Base-by-base conservation (phyloP, 2,888 invertebrate genomes). In the Antitype chi region DNA sequence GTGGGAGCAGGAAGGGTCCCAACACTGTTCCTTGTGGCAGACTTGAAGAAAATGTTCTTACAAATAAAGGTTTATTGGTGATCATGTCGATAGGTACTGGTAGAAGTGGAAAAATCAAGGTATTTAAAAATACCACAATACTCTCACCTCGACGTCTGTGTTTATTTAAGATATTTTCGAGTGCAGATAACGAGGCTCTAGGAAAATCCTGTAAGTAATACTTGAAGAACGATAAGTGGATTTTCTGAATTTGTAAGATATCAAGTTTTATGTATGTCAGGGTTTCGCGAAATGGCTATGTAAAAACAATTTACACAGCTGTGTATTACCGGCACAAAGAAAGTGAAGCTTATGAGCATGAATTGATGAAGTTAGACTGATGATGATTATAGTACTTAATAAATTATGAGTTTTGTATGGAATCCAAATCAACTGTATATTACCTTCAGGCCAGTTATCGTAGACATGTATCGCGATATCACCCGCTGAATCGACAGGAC, bases 381-480 rank as follows among this genome's bases (percentile, higher is more conserved):
- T 17, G 23, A 52, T 20, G 23, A 53, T 25, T n/a, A 47, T 55
- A n/a, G n/a, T n/a, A n/a, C n/a, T n/a, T n/a, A n/a, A n/a, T n/a
- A n/a, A n/a, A 53, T 74, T 20, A 62, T 74, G 20, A 74, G 3
- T 64, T 49, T 13, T n/a, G 0, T 49, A 52, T n/a, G 5, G 15
- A 75, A 53, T 43, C 7, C 23, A 38, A 59, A 53, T 63, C 23
- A 43, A 60, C 32, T 71, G 5, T 82, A 3, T 32, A 93, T 96
- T 97, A 99, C 99, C 99, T 98, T 99, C 98, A 84, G 99, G 99
- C 99, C 99, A 99, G 96, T 99, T 99, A 96, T 99, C 99, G 97
- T 99, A 99, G 93, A 99, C 99, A 97, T 99, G 98, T 97, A 99
- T 99, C 91, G 99, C 99, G 96, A 99, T 99, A 97, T 99, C 99